A percentile compares a stretch with the other conserved stretches of the same genome.
Evolutionary conservation across 2,113 vertebrate species (phyloP).

Genomic region (Trinectes maculatus): DNA sequence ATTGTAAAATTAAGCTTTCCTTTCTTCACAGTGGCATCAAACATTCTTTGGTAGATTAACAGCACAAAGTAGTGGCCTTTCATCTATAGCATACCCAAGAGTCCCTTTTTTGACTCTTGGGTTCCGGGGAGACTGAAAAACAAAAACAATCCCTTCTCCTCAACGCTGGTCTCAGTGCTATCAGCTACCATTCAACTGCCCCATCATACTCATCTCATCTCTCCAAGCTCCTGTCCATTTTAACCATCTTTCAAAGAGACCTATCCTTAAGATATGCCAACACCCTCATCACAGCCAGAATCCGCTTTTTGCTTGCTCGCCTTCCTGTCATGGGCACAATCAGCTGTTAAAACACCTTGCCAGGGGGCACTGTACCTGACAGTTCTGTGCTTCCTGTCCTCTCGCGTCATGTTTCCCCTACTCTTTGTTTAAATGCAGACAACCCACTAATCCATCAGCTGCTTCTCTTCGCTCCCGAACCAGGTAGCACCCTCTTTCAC

Average conservation of each 20-base stretch:
- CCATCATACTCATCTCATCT: constrained; percentile 19
- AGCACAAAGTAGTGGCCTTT: constrained; percentile 2
- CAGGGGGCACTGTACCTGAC: constrained; percentile 31
- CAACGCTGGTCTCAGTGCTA: background rate
- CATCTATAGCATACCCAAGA: background rate
- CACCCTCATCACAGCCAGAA: constrained; percentile 30
- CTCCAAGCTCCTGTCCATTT: constrained; percentile 25
- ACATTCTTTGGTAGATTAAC: constrained; percentile 27
- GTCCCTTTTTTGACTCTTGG: background rate
- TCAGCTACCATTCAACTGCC: constrained; percentile 15
- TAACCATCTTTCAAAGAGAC: constrained; percentile 35
- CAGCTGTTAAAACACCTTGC: constrained; percentile 27
- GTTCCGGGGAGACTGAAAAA: background rate
- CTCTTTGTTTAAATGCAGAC: constrained; percentile 30
- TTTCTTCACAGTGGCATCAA: constrained; percentile 1
- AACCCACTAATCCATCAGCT: constrained; percentile 61
- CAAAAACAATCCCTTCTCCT: background rate
- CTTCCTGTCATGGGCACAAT: constrained; percentile 43
- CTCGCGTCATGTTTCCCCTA: constrained; percentile 30
- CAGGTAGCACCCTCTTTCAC: constrained; percentile 36
- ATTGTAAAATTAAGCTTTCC: constrained; percentile 15
- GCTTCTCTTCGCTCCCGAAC: constrained; percentile 26
- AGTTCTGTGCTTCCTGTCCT: constrained; percentile 40
- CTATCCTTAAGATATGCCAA: constrained; percentile 36
- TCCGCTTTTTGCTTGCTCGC: constrained; percentile 22